Percentiles rank a stretch among this genome's conserved stretches.
Evolutionary conservation across 1,140 invertebrate species (phyloP).

Genomic region (Eumaeus atala): DNA sequence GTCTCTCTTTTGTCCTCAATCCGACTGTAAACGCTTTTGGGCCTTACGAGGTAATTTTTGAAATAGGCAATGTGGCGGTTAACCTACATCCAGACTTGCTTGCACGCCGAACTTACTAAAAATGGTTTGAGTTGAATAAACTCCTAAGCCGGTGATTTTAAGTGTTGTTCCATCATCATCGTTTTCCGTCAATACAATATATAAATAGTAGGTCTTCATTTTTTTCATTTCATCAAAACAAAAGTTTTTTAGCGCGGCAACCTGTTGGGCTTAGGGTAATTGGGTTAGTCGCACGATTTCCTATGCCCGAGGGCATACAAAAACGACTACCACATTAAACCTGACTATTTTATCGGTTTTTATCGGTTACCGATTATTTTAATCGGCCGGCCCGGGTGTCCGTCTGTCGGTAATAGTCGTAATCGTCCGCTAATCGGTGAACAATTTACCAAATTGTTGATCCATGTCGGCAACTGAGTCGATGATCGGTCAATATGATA

Average conservation of each 20-base stretch:
- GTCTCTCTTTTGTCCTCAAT: no score
- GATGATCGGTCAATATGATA: conserved; percentile 43
- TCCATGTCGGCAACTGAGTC: conserved; percentile 59
- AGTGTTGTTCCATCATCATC: no score
- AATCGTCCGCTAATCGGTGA: conserved; percentile 67
- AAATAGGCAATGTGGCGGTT: no score
- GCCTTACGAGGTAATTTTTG: no score
- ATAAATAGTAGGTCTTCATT: background rate
- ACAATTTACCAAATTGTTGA: conserved; percentile 72
- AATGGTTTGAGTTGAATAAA: no score
- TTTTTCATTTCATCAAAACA: conserved; percentile 2
- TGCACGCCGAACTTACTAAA: no score
- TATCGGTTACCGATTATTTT: conserved; percentile 70
- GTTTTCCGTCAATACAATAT: no score
- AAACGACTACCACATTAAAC: conserved; percentile 43
- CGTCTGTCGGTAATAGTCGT: conserved; percentile 67
- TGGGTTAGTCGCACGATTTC: conserved; percentile 19
- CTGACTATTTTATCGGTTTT: conserved; percentile 58
- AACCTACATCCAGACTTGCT: no score
- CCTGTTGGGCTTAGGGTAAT: conserved; percentile 13
- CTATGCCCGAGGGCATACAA: conserved; percentile 31
- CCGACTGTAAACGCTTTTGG: no score
- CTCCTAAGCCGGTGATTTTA: no score
- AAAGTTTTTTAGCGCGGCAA: background rate
- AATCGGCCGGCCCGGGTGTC: conserved; percentile 63